Evolutionary conservation across 2,888 invertebrate species (phyloP), one percentile per base, ranked within the genome.

Genomic region (Adela reaumurella): DNA sequence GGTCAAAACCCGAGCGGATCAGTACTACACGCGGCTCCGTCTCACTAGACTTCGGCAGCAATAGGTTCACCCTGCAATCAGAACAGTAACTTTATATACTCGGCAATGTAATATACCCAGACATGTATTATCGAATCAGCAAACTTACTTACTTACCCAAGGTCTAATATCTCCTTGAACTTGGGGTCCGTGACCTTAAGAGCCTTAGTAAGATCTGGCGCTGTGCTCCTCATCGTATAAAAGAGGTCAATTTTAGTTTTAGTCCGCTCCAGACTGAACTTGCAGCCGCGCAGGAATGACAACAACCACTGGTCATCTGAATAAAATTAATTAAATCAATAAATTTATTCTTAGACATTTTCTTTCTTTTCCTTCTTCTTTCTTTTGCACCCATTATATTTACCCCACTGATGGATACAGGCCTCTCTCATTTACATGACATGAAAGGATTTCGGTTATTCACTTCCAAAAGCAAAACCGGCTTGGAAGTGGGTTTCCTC

Each of bases 271-370:
- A 87, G 61, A 54, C 85, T 86, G 61, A 76, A 85, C 62, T 87
- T 87, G 58, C 84, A 83, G 29, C 86, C 85, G 8, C 87, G 74
- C 17, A 88, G 65, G 61, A 86, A 87, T 1, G 81, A 66, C 5
- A 83, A 57, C 46, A 87, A 58, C 71, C 83, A 84, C 63, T 86
- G 85, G 56, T 86, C 84, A 62, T 84, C 85, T 81, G 59, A 18
- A 66, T 61, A 4, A 42, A 6, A 4, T 42, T 42, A 4, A 42
- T 42, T 6, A 4, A 5, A 42, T n/a, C n/a, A n/a, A n/a, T n/a
- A n/a, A n/a, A n/a, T n/a, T n/a, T n/a, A n/a, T n/a, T n/a, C n/a
- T n/a, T n/a, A n/a, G n/a, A n/a, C n/a, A n/a, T n/a, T n/a, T n/a
- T n/a, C n/a, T n/a, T n/a, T n/a, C n/a, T n/a, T n/a, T n/a, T n/a